Evolutionary conservation across 2,888 invertebrate species (phyloP).

Genomic region (Vesta saturnalis): DNA sequence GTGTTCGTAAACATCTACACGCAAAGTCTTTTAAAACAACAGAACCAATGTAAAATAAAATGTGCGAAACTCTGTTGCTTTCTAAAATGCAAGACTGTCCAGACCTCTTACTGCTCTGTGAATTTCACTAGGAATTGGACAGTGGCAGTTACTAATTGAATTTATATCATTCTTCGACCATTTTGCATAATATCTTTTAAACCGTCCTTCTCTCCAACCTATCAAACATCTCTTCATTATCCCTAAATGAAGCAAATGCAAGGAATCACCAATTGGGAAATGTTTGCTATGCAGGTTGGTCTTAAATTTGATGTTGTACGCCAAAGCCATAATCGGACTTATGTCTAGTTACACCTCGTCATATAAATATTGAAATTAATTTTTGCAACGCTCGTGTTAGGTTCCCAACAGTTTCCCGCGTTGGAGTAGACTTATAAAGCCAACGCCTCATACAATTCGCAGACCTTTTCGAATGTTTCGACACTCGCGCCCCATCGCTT

Average conservation of each 20-base stretch:
- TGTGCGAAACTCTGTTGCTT: conserved; percentile 42
- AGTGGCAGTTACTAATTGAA: not conserved
- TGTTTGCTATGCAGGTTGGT: not conserved
- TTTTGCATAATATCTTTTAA: not conserved
- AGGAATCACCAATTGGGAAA: not conserved
- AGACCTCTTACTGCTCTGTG: conserved; percentile 38
- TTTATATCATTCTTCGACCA: too few relatives aligned
- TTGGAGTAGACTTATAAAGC: too few relatives aligned
- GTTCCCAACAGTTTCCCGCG: too few relatives aligned
- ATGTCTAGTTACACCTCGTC: not conserved
- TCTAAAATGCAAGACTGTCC: conserved; percentile 40
- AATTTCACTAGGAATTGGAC: conserved; percentile 36
- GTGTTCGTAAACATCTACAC: conserved; percentile 20
- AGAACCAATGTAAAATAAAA: conserved; percentile 42
- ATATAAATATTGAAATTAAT: too few relatives aligned
- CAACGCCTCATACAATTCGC: too few relatives aligned
- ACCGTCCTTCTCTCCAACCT: not conserved
- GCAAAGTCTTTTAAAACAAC: conserved; percentile 41
- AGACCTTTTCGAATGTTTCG: too few relatives aligned
- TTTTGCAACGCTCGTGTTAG: too few relatives aligned
- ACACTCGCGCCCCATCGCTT: too few relatives aligned
- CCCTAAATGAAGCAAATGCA: not conserved
- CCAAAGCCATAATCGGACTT: not conserved
- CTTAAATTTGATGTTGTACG: too few relatives aligned
- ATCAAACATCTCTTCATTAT: not conserved